phyloP scores from a whole-genome alignment of 2,797 vertebrate genomes.

The Hipposideros larvatus region DNA sequence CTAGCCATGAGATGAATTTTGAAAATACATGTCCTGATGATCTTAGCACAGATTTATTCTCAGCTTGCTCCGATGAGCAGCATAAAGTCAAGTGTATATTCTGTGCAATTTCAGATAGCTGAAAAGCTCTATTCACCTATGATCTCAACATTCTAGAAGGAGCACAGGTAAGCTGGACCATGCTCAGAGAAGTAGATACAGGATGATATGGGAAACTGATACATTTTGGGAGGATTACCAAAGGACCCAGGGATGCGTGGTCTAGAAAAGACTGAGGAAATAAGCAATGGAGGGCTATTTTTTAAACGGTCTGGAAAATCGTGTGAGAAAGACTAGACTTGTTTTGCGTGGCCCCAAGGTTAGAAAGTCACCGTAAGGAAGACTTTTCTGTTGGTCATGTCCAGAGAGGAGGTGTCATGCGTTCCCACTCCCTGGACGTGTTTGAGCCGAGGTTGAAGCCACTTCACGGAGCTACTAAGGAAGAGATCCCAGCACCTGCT shows the following conservation, averaged over 20 bases:
- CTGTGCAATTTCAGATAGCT: neutral
- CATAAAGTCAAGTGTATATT: neutral
- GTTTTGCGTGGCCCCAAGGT: neutral
- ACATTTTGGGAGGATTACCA: neutral
- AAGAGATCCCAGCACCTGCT: neutral
- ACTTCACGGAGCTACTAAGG: neutral
- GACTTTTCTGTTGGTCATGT: neutral
- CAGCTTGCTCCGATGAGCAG: neutral
- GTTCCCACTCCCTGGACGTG: neutral
- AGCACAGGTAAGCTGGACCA: neutral
- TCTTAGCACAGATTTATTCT: neutral
- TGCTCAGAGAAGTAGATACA: neutral
- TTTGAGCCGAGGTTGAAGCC: neutral
- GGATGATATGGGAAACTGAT: neutral
- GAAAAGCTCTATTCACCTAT: neutral
- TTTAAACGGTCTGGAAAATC: neutral
- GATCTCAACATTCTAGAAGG: neutral
- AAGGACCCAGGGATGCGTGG: neutral
- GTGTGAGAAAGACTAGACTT: neutral
- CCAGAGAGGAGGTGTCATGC: neutral
- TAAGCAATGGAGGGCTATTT: neutral
- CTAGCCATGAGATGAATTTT: neutral
- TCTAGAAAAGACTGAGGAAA: neutral
- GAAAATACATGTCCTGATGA: neutral
- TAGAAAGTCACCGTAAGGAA: neutral